Evolutionary conservation across 2,113 vertebrate species (phyloP).

Genomic region (Vombatus ursinus): DNA sequence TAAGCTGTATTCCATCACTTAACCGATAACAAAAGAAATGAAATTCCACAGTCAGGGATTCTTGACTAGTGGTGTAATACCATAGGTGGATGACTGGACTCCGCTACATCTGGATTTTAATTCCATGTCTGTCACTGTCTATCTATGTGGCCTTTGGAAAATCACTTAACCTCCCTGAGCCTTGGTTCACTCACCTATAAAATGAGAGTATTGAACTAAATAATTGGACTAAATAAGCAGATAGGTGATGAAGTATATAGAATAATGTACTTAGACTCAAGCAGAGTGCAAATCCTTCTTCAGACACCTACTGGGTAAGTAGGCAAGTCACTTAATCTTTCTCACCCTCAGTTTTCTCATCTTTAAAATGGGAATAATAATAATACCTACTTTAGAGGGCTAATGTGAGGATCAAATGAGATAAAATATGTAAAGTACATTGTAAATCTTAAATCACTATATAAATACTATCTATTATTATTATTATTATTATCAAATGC

Average conservation of each 20-base stretch:
- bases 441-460: background rate
- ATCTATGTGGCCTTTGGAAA: background rate
- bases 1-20: slow-evolving; percentile 1
- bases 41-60: background rate
- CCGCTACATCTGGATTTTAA: background rate
- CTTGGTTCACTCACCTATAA: slow-evolving; percentile 30
- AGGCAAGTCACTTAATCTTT: background rate
- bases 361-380: background rate
- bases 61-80: background rate
- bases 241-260: background rate
- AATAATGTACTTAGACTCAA: background rate
- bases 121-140: background rate
- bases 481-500: background rate
- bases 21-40: background rate
- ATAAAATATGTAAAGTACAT: background rate
- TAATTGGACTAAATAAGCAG: background rate
- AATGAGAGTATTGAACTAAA: background rate
- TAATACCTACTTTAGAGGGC: background rate
- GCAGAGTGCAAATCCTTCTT: background rate
- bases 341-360: background rate
- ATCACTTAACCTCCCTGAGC: background rate
- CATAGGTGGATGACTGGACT: background rate
- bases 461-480: background rate
- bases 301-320: background rate
- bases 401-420: background rate